These are phyloP conservation scores for Alethe diademata DNA, from an alignment of 2,113 vertebrate genomes.

Conservation along the genomic window DNA sequence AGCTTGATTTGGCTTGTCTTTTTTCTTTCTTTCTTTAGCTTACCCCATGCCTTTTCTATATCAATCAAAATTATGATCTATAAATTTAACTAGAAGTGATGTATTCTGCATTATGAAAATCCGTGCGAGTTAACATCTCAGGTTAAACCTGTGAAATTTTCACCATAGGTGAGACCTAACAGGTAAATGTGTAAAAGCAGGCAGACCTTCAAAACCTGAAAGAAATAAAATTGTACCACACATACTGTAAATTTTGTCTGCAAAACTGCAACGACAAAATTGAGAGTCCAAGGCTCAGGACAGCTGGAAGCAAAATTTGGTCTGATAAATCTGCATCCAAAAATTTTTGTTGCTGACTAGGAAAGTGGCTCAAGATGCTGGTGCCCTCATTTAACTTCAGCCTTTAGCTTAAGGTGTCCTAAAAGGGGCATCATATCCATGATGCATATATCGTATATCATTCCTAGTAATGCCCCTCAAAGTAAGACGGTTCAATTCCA, in stretches of 20 bases:
- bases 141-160: neutral
- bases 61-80: neutral
- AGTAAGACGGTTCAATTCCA: neutral
- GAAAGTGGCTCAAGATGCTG: neutral
- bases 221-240: neutral
- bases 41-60: neutral
- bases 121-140: neutral
- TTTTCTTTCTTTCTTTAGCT: neutral
- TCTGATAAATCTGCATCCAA: neutral
- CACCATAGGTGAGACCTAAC: neutral
- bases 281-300: neutral
- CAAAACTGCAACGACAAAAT: neutral
- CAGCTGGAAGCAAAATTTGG: neutral
- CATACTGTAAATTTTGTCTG: accelerated
- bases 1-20: neutral
- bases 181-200: neutral
- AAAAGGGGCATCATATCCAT: neutral
- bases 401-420: neutral
- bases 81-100: neutral
- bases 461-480: neutral
- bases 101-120: neutral
- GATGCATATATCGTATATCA: neutral
- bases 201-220: neutral
- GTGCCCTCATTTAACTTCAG: neutral
- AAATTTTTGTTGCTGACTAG: neutral